phyloP scores from a whole-genome alignment of 2,888 invertebrate species.

The Acleris sparsana region DNA sequence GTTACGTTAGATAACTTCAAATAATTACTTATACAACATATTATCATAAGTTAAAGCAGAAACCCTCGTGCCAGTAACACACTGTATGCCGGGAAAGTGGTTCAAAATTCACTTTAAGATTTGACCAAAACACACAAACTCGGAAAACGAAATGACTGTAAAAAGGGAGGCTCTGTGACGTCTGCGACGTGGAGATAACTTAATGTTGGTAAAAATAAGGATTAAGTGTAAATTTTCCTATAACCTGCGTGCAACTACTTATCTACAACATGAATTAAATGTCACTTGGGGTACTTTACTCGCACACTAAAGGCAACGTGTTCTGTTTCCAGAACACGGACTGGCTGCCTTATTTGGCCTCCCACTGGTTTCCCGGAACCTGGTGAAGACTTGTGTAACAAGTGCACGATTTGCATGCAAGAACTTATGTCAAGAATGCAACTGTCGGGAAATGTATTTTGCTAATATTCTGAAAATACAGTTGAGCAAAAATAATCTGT shows the following conservation, averaged over 20 bases:
- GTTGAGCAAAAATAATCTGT: constrained; percentile 36
- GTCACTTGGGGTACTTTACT: constrained; percentile 21
- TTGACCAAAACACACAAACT: too few relatives aligned
- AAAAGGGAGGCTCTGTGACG: too few relatives aligned
- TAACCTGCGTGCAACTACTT: constrained; percentile 39
- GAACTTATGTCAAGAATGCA: constrained; percentile 29
- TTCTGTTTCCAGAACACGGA: constrained; percentile 16
- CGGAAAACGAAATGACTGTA: too few relatives aligned
- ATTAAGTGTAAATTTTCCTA: background rate
- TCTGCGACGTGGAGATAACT: too few relatives aligned
- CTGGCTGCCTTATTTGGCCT: constrained; percentile 23
- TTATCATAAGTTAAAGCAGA: too few relatives aligned
- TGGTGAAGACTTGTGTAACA: constrained; percentile 26
- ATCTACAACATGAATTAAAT: constrained; percentile 32
- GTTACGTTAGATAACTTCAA: too few relatives aligned
- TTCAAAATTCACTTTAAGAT: too few relatives aligned
- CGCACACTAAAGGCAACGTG: constrained; percentile 17
- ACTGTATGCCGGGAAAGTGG: too few relatives aligned
- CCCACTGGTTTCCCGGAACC: constrained; percentile 25
- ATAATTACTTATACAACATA: too few relatives aligned
- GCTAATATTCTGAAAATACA: constrained; percentile 44
- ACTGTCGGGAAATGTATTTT: constrained; percentile 27
- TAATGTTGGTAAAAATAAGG: background rate
- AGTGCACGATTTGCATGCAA: constrained; percentile 30
- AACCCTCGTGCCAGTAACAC: too few relatives aligned